Conservation (phyloP, 2,888 invertebrate species). For the Drosophila buzzatii region DNA sequence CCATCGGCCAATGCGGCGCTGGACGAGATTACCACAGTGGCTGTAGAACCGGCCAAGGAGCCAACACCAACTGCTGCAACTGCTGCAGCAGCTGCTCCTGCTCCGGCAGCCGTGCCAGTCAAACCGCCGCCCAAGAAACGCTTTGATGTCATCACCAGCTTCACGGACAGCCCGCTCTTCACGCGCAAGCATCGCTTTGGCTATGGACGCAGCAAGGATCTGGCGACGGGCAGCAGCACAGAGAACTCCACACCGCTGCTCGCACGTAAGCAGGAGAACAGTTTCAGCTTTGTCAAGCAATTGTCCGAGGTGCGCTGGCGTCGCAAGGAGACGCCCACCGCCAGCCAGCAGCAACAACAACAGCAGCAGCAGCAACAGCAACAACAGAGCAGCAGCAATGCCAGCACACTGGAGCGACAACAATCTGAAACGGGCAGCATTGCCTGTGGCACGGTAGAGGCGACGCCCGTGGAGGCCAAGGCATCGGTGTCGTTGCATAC, state of each 20-base stretch:
- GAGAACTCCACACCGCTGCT: constrained; percentile 83
- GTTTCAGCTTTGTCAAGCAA: constrained; percentile 85
- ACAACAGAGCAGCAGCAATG: constrained; percentile 38
- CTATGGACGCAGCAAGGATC: constrained; percentile 78
- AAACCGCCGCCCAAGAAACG: constrained; percentile 80
- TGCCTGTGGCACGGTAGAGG: constrained; percentile 79
- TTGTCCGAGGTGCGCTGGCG: constrained; percentile 84
- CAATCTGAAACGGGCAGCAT: constrained; percentile 47
- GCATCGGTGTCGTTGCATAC: constrained; percentile 85
- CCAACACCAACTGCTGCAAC: not conserved
- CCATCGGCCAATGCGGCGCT: constrained; percentile 44
- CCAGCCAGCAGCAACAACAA: constrained; percentile 46
- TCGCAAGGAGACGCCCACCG: constrained; percentile 80
- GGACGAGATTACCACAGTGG: constrained; percentile 61
- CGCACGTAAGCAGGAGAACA: constrained; percentile 83
- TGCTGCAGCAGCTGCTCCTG: constrained; percentile 17
- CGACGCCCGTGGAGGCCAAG: constrained; percentile 84
- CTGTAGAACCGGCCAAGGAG: constrained; percentile 55
- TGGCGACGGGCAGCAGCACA: constrained; percentile 59
- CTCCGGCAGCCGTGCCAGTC: constrained; percentile 15
- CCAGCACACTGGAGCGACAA: constrained; percentile 63
- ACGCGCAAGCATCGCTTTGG: constrained; percentile 85
- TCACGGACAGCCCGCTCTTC: constrained; percentile 85
- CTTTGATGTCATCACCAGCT: constrained; percentile 85
- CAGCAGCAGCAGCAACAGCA: constrained; percentile 36